Base-by-base conservation (phyloP, 2,113 vertebrate species). In the Ochotona curzoniae region DNA sequence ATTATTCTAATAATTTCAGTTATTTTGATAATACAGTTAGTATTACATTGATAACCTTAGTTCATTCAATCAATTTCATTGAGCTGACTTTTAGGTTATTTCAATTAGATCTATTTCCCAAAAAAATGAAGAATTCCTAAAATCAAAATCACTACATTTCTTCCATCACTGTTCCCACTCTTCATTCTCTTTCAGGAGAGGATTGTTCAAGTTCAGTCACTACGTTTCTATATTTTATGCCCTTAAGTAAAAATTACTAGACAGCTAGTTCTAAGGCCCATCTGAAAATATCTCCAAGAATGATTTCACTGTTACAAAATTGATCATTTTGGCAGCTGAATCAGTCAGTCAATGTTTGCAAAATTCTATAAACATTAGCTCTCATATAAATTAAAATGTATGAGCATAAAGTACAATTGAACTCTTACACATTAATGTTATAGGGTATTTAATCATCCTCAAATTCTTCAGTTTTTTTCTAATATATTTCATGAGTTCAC, bases 71-170 rank as follows among this genome's bases (percentile, higher is more conserved):
- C 76, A 92, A 38, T 63, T 6, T 4, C 35, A 10, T 83, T 54
- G 2, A 49, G 26, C 87, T 93, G 64, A 93, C 23, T 60, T 80
- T 57, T 74, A 69, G 57, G 9, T 89, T 78, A n/a, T 91, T 84
- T 57, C 35, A 76, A 35, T 20, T 69, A 57, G 79, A 51, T 73
- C 14, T 54, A 61, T 79, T 89, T 87, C 21, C 14, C 73, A 63
- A 89, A 67, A 5, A 38, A 35, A 61, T 30, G 70, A 87, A 69
- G 8, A 92, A 76, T 51, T 87, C 64, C 44, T 80, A 61, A 70
- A 94, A 87, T 87, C 25, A 81, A 47, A 60, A 66, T 64, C 70
- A 87, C 64, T 87, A 26, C 51, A 7, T 75, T 66, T 90, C 78
- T 71, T 88, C 44, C 4, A 76, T 81, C 61, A 61, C n/a, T 81